Conservation (phyloP, 2,888 invertebrate species). For the Eudemis profundana region DNA sequence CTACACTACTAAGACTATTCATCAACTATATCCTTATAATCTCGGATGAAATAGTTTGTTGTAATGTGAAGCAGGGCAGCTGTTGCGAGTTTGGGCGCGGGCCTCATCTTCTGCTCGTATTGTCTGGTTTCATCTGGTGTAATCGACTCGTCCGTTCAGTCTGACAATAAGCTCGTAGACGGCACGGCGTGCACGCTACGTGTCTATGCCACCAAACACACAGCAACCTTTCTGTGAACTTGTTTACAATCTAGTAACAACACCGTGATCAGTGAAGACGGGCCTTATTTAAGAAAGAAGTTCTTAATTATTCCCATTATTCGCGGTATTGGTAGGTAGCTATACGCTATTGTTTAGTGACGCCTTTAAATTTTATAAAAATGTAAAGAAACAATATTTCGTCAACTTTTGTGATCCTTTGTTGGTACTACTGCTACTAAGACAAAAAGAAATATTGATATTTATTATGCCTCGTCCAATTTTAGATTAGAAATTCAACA, state of each 20-base stretch:
- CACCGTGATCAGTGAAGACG: not conserved
- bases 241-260: not conserved
- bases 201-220: constrained; percentile 18
- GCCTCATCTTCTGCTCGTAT: constrained; percentile 5
- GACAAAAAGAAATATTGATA: too few relatives aligned
- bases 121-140: constrained; percentile 15
- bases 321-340: too few relatives aligned
- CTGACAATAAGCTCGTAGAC: constrained; percentile 12
- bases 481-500: too few relatives aligned
- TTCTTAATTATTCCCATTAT: not conserved
- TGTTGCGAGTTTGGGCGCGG: not conserved
- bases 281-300: not conserved
- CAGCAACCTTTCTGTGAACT: constrained; percentile 8
- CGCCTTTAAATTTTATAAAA: not conserved
- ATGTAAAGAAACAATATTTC: too few relatives aligned
- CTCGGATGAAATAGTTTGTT: not conserved
- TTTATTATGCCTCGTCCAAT: too few relatives aligned
- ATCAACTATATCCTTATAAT: too few relatives aligned
- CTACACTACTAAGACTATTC: too few relatives aligned
- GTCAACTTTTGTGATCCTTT: too few relatives aligned
- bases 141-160: constrained; percentile 19
- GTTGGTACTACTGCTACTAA: too few relatives aligned
- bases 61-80: not conserved
- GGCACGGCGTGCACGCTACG: constrained; percentile 14
- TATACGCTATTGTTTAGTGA: too few relatives aligned